A percentile compares a stretch with the other conserved stretches of the same genome.
These are phyloP conservation scores for Chrysopa pallens DNA, from an alignment of 1,140 invertebrate genomes.

Conservation along the genomic window DNA sequence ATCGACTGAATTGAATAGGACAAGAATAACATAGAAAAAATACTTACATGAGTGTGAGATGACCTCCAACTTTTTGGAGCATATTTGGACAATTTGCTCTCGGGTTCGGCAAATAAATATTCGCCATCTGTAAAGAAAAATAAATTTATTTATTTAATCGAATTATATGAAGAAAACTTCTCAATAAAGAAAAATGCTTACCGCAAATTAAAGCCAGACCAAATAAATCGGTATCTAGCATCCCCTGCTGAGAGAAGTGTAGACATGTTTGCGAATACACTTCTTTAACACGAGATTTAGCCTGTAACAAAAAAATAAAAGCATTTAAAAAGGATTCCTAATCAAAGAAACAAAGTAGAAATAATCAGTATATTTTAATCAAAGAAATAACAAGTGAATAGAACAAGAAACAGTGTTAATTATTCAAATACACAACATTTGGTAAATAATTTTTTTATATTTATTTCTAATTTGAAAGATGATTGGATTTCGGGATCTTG, in stretches of 20 bases:
- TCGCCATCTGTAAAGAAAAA: conserved; percentile 65
- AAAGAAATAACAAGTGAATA: neutral
- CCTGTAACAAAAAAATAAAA: conserved; percentile 30
- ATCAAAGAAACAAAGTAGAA: no score
- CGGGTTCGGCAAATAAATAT: conserved; percentile 84
- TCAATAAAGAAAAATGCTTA: conserved; percentile 23
- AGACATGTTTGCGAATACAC: conserved; percentile 64
- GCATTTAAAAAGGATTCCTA: no score
- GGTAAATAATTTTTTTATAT: no score
- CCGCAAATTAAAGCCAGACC: conserved; percentile 64
- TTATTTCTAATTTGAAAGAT: no score
- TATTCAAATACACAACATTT: neutral
- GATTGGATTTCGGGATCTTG: no score
- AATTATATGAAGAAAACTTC: neutral
- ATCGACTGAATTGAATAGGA: no score
- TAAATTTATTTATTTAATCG: neutral
- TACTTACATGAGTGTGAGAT: conserved; percentile 75
- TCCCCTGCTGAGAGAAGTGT: conserved; percentile 54
- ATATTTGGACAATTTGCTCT: conserved; percentile 89
- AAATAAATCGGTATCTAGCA: conserved; percentile 69
- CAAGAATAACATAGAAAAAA: no score
- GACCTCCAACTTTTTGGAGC: conserved; percentile 89
- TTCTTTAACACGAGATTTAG: conserved; percentile 66
- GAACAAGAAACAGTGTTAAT: neutral
- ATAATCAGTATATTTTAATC: no score